These are phyloP conservation scores for Apteryx mantelli DNA, from an alignment of 2,113 vertebrate species.

Conservation along the genomic window DNA sequence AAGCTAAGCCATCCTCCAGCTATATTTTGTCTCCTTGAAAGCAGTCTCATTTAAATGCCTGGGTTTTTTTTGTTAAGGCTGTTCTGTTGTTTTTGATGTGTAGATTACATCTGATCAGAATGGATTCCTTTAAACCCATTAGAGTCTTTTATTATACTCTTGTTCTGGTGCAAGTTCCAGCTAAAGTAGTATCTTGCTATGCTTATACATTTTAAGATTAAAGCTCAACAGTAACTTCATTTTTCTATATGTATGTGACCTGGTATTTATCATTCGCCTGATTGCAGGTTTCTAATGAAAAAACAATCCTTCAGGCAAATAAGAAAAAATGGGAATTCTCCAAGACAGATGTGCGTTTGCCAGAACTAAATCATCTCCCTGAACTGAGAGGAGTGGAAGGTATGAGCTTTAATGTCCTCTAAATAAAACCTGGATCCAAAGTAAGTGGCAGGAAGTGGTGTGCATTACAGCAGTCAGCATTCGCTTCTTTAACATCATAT, in stretches of 20 bases:
- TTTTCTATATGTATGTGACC: background rate
- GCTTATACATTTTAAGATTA: background rate
- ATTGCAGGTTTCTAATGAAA: slow-evolving; percentile 75
- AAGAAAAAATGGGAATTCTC: slow-evolving; percentile 76
- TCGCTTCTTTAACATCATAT: fast-evolving
- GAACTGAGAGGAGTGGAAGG: slow-evolving; percentile 77
- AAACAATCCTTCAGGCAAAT: slow-evolving; percentile 61
- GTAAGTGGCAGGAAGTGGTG: background rate
- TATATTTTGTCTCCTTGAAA: background rate
- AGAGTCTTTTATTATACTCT: background rate
- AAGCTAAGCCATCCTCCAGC: background rate
- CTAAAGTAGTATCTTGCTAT: background rate
- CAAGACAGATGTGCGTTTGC: slow-evolving; percentile 74
- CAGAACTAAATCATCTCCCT: slow-evolving; percentile 77
- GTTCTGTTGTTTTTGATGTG: background rate
- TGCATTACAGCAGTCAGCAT: background rate
- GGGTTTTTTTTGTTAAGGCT: background rate
- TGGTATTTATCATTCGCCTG: slow-evolving; percentile 1
- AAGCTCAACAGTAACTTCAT: background rate
- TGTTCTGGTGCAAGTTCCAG: background rate
- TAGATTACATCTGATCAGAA: background rate
- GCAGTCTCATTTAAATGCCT: background rate
- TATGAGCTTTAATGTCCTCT: background rate
- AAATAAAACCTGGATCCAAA: background rate
- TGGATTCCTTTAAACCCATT: background rate